Evolutionary conservation across 2,888 invertebrate species (phyloP), one percentile per base, ranked within the genome.

Genomic region (Aricia artaxerxes): DNA sequence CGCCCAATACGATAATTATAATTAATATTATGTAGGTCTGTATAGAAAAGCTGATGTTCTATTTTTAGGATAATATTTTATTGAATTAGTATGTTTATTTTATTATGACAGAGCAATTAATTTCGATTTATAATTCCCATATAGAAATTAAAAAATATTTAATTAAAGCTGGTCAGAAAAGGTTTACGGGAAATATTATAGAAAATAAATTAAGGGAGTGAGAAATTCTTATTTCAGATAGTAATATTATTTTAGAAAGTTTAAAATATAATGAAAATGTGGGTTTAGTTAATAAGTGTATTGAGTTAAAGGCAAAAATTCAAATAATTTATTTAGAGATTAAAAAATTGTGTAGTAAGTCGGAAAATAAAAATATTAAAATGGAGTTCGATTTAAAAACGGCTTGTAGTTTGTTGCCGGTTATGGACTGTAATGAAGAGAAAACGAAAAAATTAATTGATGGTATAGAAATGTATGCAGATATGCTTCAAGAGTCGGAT

Each of bases 391-490:
- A 57, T 11, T 57, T 13, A 16, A 57, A 57, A 57, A 16, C 57
- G 57, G 57, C 57, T 57, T 16, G 57, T 57, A 57, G 57, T 57
- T 57, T 57, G 57, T 57, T 57, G 57, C 49, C 11, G 49, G 49
- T 49, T 44, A 49, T 49, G 49, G 11, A 49, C 49, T 49, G 49
- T 53, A 53, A 60, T 5, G 60, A 60, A 13, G 53, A 53, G 60
- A 60, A n/a, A 60, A n/a, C 60, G 2, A 60, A 60, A 60, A 60
- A 60, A 60, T n/a, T 60, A 60, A 60, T 60, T n/a, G 60, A 60
- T 60, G 60, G 60, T n/a, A 60, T 60, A 60, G 60, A 60, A 60
- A 60, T 60, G 60, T 60, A 60, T n/a, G 60, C 60, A n/a, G 60
- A 60, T 60, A 60, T 60, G 60, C 60, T 60, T 60, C 5, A 60